A percentile compares a stretch with the other conserved stretches of the same genome.
These are phyloP conservation scores for Chlorospingus flavigularis DNA, from an alignment of 2,797 vertebrate genomes.

Conservation along the genomic window DNA sequence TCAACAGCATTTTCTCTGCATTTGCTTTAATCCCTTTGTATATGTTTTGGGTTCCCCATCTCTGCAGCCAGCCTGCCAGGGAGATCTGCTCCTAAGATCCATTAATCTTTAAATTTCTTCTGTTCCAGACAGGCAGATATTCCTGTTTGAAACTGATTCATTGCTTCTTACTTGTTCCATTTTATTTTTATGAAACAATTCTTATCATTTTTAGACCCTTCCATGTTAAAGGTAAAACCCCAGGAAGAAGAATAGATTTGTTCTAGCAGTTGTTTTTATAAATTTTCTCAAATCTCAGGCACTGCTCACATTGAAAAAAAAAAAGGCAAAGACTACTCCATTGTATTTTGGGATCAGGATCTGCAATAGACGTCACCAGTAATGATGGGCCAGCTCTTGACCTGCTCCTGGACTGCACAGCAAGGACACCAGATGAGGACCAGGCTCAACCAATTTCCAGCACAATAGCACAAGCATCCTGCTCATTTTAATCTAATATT, in stretches of 20 bases:
- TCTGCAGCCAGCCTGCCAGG: background rate
- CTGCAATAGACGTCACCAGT: background rate
- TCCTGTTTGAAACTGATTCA: background rate
- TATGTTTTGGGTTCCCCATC: background rate
- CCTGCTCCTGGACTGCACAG: background rate
- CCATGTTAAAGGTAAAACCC: background rate
- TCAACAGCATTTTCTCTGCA: background rate
- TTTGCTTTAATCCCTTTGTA: background rate
- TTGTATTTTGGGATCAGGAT: background rate
- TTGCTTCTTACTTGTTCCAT: background rate
- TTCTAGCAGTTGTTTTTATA: background rate
- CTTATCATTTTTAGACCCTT: background rate
- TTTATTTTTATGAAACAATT: background rate
- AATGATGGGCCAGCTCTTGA: slow-evolving; percentile 1
- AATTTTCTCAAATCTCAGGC: background rate
- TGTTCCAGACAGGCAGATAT: background rate
- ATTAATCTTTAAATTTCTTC: background rate
- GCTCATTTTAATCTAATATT: background rate
- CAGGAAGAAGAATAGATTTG: background rate
- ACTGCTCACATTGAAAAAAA: background rate
- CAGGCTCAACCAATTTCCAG: background rate
- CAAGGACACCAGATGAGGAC: slow-evolving; percentile 25
- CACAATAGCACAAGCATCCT: background rate
- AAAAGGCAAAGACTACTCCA: background rate
- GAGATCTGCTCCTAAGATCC: background rate